phyloP scores from a whole-genome alignment of 2,113 vertebrate species.

The Stigmatopora nigra region DNA sequence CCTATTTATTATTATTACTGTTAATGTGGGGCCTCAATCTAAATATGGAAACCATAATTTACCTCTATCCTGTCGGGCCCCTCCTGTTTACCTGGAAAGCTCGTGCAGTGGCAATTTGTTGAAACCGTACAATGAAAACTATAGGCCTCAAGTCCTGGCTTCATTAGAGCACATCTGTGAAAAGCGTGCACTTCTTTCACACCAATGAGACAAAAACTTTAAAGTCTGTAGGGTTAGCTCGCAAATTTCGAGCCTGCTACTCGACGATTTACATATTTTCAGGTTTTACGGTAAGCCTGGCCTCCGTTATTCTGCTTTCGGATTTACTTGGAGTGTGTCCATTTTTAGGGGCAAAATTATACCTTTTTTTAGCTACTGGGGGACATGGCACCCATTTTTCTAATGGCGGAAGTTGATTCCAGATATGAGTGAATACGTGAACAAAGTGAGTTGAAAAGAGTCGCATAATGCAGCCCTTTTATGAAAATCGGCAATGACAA shows the following conservation, averaged over 20 bases:
- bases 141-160: constrained; percentile 31
- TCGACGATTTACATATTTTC: neutral
- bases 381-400: neutral
- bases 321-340: neutral
- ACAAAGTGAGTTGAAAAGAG: neutral
- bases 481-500: neutral
- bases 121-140: constrained; percentile 18
- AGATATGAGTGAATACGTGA: neutral
- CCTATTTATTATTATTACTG: no score
- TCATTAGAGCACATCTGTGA: constrained; percentile 64
- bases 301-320: neutral
- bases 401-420: neutral
- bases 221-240: neutral
- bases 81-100: constrained; percentile 19
- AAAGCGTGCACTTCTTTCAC: constrained; percentile 50
- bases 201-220: constrained; percentile 33
- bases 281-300: neutral
- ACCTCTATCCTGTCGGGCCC: neutral
- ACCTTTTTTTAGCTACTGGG: no score
- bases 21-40: neutral
- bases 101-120: neutral
- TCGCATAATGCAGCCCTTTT: neutral
- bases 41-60: neutral
- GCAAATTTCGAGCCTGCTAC: neutral
- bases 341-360: no score